Evolutionary conservation across 1,140 invertebrate genomes (phyloP), one percentile per base, ranked within the genome.

Genomic region (Phymastichus coffea): DNA sequence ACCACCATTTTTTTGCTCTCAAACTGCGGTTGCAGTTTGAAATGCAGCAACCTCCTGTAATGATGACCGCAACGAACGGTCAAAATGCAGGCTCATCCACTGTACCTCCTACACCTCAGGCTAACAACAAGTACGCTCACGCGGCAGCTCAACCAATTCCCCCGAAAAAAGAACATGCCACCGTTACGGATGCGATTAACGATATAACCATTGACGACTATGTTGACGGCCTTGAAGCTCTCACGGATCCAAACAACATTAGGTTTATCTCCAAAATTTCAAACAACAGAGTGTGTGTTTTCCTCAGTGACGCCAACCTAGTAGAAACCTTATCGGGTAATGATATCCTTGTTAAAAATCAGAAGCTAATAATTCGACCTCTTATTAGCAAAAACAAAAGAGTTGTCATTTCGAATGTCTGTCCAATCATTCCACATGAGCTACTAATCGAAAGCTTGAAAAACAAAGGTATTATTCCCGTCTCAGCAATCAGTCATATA

Each of bases 191-290:
- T 4, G 23, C 51, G 0, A 26, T 26, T 2, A 38, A 54, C 15
- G 51, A 6, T 0, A 9, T 37, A 0, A 15, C 47, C 17, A 30
- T 51, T n/a, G 19, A 51, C 12, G 48, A 51, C 14, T 51, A 51
- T 20, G 17, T 51, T 1, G 19, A 33, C 19, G 30, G 26, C 3
- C 15, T 51, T 8, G 30, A 33, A 22, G 17, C 19, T 20, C 7
- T 38, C 23, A 54, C 41, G 2, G n/a, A 38, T 2, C 33, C 37
- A 7, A 28, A 3, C 1, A 0, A 9, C 4, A 54, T 54, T 6
- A 17, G 17, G 15, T 41, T 28, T 4, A 15, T 54, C n/a, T 54
- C 38, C 3, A 54, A 40, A 43, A 54, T 54, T 9, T 38, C 38
- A 3, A 12, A 25, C 3, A 20, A 15, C 1, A n/a, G 43, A 3